A percentile compares a stretch with the other conserved stretches of the same genome.
phyloP scores from a whole-genome alignment of 2,888 invertebrate species.

The Punctoribates punctum region DNA sequence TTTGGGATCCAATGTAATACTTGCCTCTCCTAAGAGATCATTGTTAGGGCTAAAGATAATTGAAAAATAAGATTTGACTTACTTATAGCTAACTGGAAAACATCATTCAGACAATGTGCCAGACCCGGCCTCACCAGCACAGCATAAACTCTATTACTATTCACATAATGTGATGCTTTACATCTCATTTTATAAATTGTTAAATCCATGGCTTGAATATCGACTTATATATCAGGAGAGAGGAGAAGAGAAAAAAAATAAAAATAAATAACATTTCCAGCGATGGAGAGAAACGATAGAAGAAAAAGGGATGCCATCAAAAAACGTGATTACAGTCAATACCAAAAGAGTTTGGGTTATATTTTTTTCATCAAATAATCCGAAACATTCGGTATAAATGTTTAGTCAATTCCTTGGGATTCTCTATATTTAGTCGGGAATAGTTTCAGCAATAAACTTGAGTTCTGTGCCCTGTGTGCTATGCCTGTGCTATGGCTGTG shows the following conservation, averaged over 20 bases:
- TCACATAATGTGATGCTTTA: slow-evolving; percentile 8
- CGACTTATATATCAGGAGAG: neutral
- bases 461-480: neutral
- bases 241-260: neutral
- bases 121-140: too few relatives aligned
- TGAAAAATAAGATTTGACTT: too few relatives aligned
- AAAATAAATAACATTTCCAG: neutral
- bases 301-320: neutral
- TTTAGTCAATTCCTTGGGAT: neutral
- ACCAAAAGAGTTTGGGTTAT: neutral
- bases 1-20: too few relatives aligned
- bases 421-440: neutral
- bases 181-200: slow-evolving; percentile 13
- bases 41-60: too few relatives aligned
- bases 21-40: too few relatives aligned
- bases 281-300: too few relatives aligned
- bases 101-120: too few relatives aligned
- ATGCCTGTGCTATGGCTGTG: too few relatives aligned
- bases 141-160: too few relatives aligned
- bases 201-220: neutral
- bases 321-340: slow-evolving; percentile 4
- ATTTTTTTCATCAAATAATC: neutral
- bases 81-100: too few relatives aligned
- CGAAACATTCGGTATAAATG: neutral
- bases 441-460: neutral